Percentiles rank a stretch among this genome's conserved stretches.
Evolutionary conservation across 2,113 vertebrate genomes (phyloP).

Genomic region (Coregonus clupeaformis): DNA sequence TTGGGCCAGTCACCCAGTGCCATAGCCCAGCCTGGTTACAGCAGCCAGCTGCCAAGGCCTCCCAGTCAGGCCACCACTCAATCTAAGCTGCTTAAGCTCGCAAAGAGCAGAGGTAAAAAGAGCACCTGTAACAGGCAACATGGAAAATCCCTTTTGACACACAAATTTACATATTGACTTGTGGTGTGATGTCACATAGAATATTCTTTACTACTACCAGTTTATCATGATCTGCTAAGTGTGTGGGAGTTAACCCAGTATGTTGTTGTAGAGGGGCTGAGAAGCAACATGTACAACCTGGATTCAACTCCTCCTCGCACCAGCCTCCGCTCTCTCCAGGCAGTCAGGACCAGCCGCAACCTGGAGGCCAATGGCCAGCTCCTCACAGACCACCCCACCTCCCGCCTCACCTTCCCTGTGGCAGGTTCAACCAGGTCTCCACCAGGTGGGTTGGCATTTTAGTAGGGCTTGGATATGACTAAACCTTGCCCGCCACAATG

Average conservation of each 20-base stretch:
- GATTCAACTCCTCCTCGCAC: constrained; percentile 40
- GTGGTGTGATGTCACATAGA: no score
- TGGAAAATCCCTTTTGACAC: no score
- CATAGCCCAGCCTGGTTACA: constrained; percentile 32
- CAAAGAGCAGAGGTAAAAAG: constrained; percentile 71
- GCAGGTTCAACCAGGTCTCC: neutral
- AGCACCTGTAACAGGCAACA: neutral
- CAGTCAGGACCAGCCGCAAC: constrained; percentile 60
- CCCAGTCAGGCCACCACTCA: constrained; percentile 65
- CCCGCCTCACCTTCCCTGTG: neutral
- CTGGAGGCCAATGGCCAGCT: constrained; percentile 35
- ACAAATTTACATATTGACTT: no score
- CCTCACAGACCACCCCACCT: neutral
- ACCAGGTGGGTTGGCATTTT: constrained; percentile 41
- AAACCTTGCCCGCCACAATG: no score
- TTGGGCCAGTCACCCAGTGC: constrained; percentile 52
- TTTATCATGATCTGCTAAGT: neutral
- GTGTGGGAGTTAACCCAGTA: neutral
- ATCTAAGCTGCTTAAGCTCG: constrained; percentile 77
- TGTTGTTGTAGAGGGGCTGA: constrained; percentile 29
- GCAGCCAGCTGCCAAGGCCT: constrained; percentile 56
- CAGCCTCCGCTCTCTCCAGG: constrained; percentile 69
- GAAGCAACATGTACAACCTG: constrained; percentile 15
- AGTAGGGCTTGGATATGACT: no score
- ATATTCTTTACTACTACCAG: neutral